phyloP scores from a whole-genome alignment of 2,888 invertebrate species.

The Noctua janthina region DNA sequence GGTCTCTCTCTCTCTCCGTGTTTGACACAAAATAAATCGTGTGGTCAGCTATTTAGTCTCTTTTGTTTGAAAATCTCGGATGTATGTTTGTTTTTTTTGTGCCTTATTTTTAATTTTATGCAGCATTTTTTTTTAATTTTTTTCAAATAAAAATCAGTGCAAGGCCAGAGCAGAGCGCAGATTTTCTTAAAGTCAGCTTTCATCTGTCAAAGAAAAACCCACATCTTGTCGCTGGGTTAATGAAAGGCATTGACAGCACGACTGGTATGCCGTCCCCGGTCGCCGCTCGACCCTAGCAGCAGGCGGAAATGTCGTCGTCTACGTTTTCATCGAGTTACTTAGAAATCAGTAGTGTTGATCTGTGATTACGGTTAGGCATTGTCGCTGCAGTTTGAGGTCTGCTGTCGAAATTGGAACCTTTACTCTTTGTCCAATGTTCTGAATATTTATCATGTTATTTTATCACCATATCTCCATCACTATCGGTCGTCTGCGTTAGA shows the following conservation, averaged over 20 bases:
- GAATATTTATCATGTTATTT: not conserved
- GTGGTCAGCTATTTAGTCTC: not conserved
- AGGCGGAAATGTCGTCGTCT: not conserved
- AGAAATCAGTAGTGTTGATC: not conserved
- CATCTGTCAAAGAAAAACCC: not conserved
- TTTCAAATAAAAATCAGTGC: too few relatives aligned
- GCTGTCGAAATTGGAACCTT: not conserved
- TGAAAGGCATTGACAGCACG: not conserved
- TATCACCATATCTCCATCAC: not conserved
- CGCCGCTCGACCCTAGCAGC: not conserved
- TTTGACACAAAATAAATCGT: constrained; percentile 1
- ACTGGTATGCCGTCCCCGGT: too few relatives aligned
- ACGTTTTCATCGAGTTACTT: not conserved
- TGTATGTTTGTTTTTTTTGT: not conserved
- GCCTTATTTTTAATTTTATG: not conserved
- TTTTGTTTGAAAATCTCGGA: not conserved
- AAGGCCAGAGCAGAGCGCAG: too few relatives aligned
- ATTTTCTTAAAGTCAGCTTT: not conserved
- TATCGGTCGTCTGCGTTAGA: constrained; percentile 11
- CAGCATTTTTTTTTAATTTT: not conserved
- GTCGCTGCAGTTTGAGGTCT: not conserved
- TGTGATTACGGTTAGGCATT: not conserved
- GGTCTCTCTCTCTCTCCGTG: not conserved
- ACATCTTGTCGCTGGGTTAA: not conserved
- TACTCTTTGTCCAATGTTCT: not conserved